Percentiles rank a stretch among this genome's conserved stretches.
Conservation (phyloP, 2,888 invertebrate species). For the Acanthosepion esculentum region DNA sequence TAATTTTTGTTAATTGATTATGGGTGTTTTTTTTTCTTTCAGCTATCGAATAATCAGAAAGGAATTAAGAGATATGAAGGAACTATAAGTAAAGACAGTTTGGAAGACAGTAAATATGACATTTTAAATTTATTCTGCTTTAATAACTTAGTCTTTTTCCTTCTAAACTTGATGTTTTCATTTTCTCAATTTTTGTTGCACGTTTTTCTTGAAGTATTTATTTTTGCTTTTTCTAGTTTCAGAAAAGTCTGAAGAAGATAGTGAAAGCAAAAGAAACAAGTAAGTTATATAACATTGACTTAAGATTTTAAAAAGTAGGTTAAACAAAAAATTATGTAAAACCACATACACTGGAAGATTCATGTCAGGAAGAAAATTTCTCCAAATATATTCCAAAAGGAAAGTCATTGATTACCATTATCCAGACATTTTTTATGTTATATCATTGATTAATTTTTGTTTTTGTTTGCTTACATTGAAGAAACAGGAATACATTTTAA, state of each 20-base stretch:
- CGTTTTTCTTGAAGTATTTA: not conserved
- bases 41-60: not conserved
- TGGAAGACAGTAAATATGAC: constrained; percentile 69
- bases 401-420: no score
- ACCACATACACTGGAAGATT: not conserved
- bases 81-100: constrained; percentile 70
- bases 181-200: not conserved
- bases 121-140: not conserved
- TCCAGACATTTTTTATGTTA: no score
- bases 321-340: not conserved
- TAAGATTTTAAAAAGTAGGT: constrained; percentile 43
- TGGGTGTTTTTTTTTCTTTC: not conserved
- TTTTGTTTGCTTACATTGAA: no score
- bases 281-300: not conserved
- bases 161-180: not conserved
- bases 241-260: constrained; percentile 68
- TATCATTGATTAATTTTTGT: no score
- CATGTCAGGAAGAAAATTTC: not conserved
- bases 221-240: constrained; percentile 61
- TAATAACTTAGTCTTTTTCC: no score
- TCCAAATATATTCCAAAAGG: not conserved
- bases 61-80: constrained; percentile 54
- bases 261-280: constrained; percentile 51
- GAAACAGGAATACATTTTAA: no score
- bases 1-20: no score